phyloP scores from a whole-genome alignment of 2,113 vertebrate species.

The Apistogramma diplotaenia region DNA sequence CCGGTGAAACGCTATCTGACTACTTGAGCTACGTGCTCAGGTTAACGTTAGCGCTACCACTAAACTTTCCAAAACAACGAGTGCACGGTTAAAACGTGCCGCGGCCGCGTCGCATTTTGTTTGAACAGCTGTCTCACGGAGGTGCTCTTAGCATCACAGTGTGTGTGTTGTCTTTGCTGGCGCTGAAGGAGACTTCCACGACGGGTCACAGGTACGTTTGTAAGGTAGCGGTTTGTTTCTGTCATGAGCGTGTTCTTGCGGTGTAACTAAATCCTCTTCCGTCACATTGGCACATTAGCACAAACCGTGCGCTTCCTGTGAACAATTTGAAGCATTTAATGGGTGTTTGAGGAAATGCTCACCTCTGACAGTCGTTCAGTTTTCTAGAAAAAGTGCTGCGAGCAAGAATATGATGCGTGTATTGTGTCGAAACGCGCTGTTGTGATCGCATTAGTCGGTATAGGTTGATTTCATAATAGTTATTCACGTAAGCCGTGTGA shows the following conservation, averaged over 20 bases:
- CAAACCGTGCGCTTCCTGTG: neutral
- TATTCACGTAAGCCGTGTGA: neutral
- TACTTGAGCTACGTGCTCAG: slow-evolving; percentile 3
- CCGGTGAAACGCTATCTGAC: neutral
- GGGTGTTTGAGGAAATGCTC: neutral
- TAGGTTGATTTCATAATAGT: slow-evolving; percentile 20
- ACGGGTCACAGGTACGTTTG: slow-evolving; percentile 16
- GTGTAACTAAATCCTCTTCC: neutral
- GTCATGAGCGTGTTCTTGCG: neutral
- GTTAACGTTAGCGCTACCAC: neutral
- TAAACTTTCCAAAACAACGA: slow-evolving; percentile 28
- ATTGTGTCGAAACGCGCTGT: neutral
- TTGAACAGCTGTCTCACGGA: neutral
- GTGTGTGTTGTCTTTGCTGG: neutral
- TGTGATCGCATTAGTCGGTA: neutral
- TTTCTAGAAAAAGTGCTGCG: neutral
- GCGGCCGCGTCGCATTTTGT: neutral
- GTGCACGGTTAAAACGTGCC: neutral
- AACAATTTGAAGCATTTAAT: neutral
- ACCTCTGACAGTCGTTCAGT: neutral
- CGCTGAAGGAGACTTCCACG: neutral
- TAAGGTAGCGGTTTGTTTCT: neutral
- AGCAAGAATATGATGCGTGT: neutral
- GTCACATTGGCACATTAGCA: neutral
- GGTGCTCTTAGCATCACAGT: neutral